These are phyloP conservation scores for Musca domestica DNA, from an alignment of 1,140 invertebrate genomes.

Conservation along the genomic window DNA sequence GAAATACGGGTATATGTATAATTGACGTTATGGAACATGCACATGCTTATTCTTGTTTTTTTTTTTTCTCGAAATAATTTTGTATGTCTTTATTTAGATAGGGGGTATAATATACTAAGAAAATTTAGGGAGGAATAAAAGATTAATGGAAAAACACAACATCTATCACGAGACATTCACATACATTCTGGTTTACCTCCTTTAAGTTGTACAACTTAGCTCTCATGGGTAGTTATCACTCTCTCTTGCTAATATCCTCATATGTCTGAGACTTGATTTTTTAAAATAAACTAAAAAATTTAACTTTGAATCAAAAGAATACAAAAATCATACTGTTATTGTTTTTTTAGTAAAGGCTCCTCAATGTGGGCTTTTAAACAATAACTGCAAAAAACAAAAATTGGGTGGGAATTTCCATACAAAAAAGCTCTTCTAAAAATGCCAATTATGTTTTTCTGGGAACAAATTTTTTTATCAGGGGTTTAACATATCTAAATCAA, in stretches of 20 bases:
- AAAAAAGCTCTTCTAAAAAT: not conserved
- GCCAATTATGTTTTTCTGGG: too few relatives aligned
- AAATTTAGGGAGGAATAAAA: too few relatives aligned
- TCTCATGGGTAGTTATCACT: too few relatives aligned
- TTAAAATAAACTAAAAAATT: conserved; percentile 2
- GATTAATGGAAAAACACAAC: too few relatives aligned
- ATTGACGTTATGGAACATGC: not conserved
- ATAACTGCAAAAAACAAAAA: not conserved
- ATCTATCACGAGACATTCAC: conserved; percentile 11
- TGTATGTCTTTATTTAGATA: too few relatives aligned
- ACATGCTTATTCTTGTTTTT: not conserved
- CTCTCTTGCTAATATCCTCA: not conserved
- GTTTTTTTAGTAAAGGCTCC: not conserved
- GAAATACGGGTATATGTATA: too few relatives aligned
- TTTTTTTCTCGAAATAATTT: too few relatives aligned
- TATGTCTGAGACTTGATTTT: conserved; percentile 11
- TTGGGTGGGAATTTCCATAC: not conserved
- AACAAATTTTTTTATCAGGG: too few relatives aligned
- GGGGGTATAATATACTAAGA: too few relatives aligned
- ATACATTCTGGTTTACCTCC: conserved; percentile 16
- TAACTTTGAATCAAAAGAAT: not conserved
- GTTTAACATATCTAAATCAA: too few relatives aligned
- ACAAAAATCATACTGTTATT: not conserved
- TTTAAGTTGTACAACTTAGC: not conserved
- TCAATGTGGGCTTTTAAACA: not conserved